Base-by-base conservation (phyloP, 2,888 invertebrate species). In the Xanthostigma xanthostigma region DNA sequence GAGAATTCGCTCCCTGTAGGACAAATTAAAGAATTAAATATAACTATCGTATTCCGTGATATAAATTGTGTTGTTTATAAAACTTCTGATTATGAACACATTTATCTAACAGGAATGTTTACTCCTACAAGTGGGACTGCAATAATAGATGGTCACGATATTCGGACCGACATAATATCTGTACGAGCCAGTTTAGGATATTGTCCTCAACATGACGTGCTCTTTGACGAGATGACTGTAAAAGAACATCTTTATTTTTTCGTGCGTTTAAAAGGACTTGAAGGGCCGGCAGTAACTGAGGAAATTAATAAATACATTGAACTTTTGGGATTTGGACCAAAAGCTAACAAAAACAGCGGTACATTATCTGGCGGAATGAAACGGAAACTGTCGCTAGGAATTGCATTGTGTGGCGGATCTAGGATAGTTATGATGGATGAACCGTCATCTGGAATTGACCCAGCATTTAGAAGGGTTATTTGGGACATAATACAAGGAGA, bases 391-490 rank as follows among this genome's bases (percentile, higher is more conserved):
- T 79, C 79, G 13, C 75, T 84, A 8, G 82, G 80, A 2, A 77
- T 82, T 51, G 84, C 84, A 0, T 63, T 85, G 36, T 76, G 81
- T 53, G 84, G 83, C 0, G 75, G 74, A 8, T 80, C 83, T 0
- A 76, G 78, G 51, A 78, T 80, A 8, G 77, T 80, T 14, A 62
- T 80, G 13, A 68, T 78, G 8, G 81, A 82, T 59, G 81, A 82
- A 58, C 82, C 83, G 2, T 84, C 84, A 2, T 81, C 84, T 0
- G 87, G 87, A 11, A 80, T 88, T 74, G 87, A 87, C 64, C 86
- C 86, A 1, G 76, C 84, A n/a, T 82, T 85, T 0, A 67, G 86
- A 34, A 70, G 86, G 39, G 79, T 78, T 12, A 71, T 87, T 1
- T 89, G 89, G 89, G 81, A 86, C 53, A 65, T 88, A 9, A 64